Base-by-base conservation (phyloP, 1,140 invertebrate species). In the Conus betulinus region DNA sequence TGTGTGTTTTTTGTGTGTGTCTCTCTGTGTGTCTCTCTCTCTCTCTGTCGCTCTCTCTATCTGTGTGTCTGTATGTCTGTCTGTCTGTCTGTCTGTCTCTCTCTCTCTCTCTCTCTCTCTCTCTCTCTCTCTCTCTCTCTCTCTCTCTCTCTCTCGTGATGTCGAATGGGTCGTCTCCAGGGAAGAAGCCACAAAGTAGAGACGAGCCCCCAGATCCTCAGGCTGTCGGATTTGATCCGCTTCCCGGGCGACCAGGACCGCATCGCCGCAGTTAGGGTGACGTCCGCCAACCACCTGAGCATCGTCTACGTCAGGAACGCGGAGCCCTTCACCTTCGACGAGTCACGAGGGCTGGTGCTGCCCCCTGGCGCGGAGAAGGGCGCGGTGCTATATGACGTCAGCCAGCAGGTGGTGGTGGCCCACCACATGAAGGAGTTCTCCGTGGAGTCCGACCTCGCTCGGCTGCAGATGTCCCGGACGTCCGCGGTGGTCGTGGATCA, bases 301-400 rank as follows among this genome's bases (percentile, higher is more conserved):
- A 83, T 93, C 25, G 88, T 91, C 8, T 94, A 94, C 89, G 89
- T 88, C 13, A 93, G 92, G 67, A 89, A 88, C 52, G 57, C 91
- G 1, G 82, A 87, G 4, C 74, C 83, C 60, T 92, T 91, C 63
- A 51, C 60, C 13, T 94, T 92, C 89, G 90, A 92, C 8, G 55
- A 79, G 8, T 90, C 90, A 20, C 90, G 88, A 25, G 91, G 91
- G 23, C 83, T 93, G 15, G 85, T 92, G 51, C 76, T 89, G 13
- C 90, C 92, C 51, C 79, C 85, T 60, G 82, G 74, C 51, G 82
- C 92, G 63, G 52, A 88, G 39, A 94, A 94, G 79, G 93, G 93
- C 8, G 88, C 91, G 39, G 76, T 94, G 0, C 51, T 94, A 11
- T 93, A 92, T 81, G 91, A 94, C 76, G 84, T 93, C 20, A 81